Conservation (phyloP, 2,113 vertebrate species). For the Conger conger region DNA sequence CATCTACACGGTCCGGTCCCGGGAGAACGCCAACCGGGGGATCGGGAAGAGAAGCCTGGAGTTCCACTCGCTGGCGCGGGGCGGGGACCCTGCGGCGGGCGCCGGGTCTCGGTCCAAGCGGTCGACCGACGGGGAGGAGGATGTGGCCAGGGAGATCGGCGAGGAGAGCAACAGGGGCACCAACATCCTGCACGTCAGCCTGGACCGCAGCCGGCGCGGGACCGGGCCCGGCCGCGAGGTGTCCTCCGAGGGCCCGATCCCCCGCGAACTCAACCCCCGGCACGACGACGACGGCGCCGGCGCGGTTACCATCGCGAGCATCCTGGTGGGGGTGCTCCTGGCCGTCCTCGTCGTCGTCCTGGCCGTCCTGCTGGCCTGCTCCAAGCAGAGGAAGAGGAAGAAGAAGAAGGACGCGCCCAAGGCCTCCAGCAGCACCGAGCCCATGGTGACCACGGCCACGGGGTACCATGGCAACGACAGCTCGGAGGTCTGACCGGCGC, state of each 20-base stretch:
- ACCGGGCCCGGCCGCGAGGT: constrained; percentile 55
- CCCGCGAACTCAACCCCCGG: constrained; percentile 63
- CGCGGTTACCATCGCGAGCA: constrained; percentile 67
- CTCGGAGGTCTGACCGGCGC: constrained; percentile 82
- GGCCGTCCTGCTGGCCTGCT: constrained; percentile 60
- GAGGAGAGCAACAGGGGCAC: constrained; percentile 79
- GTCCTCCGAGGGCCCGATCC: constrained; percentile 57
- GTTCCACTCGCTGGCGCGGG: constrained; percentile 64
- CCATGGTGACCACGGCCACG: constrained; percentile 70
- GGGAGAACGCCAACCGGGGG: constrained; percentile 47
- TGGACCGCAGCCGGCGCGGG: constrained; percentile 69
- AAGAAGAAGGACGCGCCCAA: constrained; percentile 51
- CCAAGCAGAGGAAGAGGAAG: constrained; percentile 58
- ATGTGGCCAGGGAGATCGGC: constrained; percentile 74
- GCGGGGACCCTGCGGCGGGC: constrained; percentile 28
- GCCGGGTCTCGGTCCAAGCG: constrained; percentile 58
- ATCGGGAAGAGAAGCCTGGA: constrained; percentile 87
- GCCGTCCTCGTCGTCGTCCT: constrained; percentile 65
- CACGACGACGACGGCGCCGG: constrained; percentile 45
- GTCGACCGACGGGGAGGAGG: constrained; percentile 54
- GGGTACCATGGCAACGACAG: constrained; percentile 68
- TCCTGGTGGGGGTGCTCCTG: constrained; percentile 71
- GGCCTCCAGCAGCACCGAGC: constrained; percentile 67
- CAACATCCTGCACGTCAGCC: constrained; percentile 86
- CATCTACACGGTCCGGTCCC: constrained; percentile 51